A percentile compares a stretch with the other conserved stretches of the same genome.
These are phyloP conservation scores for Forbesichthys agassizii DNA, from an alignment of 2,113 vertebrate genomes.

Conservation along the genomic window DNA sequence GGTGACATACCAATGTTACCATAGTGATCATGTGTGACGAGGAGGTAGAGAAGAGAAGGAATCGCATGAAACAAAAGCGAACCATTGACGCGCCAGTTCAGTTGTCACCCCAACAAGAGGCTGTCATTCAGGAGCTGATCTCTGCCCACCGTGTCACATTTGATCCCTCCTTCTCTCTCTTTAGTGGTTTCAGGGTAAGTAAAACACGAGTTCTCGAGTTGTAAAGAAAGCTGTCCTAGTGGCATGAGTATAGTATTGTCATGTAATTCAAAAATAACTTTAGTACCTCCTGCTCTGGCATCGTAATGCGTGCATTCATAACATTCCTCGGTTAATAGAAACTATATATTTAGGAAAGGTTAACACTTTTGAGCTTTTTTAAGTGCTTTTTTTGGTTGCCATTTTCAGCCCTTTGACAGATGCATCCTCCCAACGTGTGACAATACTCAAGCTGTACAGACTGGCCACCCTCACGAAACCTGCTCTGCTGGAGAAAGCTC, in stretches of 20 bases:
- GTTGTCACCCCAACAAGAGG: constrained; percentile 66
- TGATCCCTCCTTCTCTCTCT: constrained; percentile 68
- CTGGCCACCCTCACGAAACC: too few species aligned
- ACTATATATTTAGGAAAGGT: too few species aligned
- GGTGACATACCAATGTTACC: background rate
- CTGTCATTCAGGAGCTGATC: constrained; percentile 65
- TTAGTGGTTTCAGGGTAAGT: constrained; percentile 74
- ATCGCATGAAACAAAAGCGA: constrained; percentile 67
- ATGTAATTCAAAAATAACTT: too few species aligned
- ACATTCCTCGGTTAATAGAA: too few species aligned
- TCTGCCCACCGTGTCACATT: constrained; percentile 70
- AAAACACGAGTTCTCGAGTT: background rate
- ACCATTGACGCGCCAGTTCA: constrained; percentile 17
- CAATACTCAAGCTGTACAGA: background rate
- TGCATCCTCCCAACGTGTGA: constrained; percentile 12
- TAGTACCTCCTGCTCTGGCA: too few species aligned
- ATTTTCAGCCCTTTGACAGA: constrained; percentile 50
- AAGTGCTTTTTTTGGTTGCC: background rate
- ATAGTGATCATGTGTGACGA: constrained; percentile 78
- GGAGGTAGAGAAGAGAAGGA: constrained; percentile 72
- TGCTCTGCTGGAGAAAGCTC: background rate
- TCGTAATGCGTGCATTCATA: too few species aligned
- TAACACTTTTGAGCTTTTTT: too few species aligned
- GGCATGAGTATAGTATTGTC: too few species aligned
- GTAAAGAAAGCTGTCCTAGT: too few species aligned